Evolutionary conservation across 1,140 invertebrate species (phyloP).

Genomic region (Tribolium madens): DNA sequence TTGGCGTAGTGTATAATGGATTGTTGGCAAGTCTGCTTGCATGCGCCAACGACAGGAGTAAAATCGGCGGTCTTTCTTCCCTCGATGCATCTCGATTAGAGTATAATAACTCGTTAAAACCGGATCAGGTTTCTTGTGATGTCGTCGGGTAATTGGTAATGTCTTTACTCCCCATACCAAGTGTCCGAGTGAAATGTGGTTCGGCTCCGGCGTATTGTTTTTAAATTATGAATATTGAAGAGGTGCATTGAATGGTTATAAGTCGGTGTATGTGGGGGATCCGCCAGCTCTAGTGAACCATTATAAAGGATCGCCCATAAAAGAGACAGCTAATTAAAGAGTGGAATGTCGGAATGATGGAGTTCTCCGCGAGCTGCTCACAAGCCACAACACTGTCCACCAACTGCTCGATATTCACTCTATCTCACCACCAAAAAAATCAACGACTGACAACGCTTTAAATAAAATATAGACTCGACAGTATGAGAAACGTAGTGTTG

Average conservation of each 20-base stretch:
- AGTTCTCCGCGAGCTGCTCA: conserved; percentile 16
- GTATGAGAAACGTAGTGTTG: too few relatives aligned
- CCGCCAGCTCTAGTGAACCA: conserved; percentile 31
- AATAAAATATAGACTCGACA: too few relatives aligned
- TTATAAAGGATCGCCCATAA: conserved; percentile 35
- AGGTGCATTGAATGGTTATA: conserved; percentile 35
- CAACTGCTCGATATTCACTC: conserved; percentile 9
- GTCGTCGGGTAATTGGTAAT: conserved; percentile 26
- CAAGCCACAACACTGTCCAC: conserved; percentile 21
- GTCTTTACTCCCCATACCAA: not conserved
- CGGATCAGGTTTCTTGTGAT: conserved; percentile 28
- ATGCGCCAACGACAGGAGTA: not conserved
- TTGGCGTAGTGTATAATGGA: conserved; percentile 32
- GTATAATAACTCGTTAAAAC: conserved; percentile 16
- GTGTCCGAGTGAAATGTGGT: conserved; percentile 29
- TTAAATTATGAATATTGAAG: conserved; percentile 35
- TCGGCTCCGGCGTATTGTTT: conserved; percentile 15
- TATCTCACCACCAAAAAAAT: not conserved
- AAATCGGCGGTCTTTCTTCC: conserved; percentile 4
- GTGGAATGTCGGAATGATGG: conserved; percentile 32
- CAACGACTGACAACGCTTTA: not conserved
- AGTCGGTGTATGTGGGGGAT: conserved; percentile 27
- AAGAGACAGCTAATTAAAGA: conserved; percentile 36
- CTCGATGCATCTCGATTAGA: not conserved
- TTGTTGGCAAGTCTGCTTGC: conserved; percentile 3